These are phyloP conservation scores for Ciconia boyciana DNA, from an alignment of 2,113 vertebrate genomes.

Conservation along the genomic window DNA sequence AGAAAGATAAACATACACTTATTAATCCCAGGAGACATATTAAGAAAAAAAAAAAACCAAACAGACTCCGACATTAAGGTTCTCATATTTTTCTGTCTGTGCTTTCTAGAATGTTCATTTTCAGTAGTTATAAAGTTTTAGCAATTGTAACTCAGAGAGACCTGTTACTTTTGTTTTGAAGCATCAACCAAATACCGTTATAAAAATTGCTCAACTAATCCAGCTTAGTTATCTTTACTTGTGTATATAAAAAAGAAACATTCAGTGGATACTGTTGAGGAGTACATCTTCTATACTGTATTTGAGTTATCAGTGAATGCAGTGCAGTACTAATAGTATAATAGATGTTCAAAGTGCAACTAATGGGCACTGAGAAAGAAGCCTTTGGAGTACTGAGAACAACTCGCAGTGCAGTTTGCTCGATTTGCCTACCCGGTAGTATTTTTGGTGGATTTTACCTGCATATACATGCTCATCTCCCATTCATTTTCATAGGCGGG, in stretches of 20 bases:
- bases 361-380: neutral
- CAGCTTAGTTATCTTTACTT: neutral
- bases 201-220: neutral
- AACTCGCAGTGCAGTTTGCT: neutral
- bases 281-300: neutral
- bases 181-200: neutral
- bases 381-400: neutral
- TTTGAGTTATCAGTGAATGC: neutral
- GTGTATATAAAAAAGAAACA: too few relatives aligned
- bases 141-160: neutral
- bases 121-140: neutral
- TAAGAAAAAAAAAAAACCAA: neutral
- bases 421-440: neutral
- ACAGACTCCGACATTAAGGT: neutral
- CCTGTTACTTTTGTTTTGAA: neutral
- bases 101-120: neutral
- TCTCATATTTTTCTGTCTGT: neutral
- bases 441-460: neutral
- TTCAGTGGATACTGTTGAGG: neutral
- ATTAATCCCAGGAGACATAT: neutral
- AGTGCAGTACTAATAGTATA: neutral
- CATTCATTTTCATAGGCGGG: neutral
- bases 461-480: neutral
- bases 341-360: neutral
- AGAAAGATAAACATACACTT: neutral